Evolutionary conservation across 2,113 vertebrate species (phyloP), one percentile per base, ranked within the genome.

Genomic region (Gadus chalcogrammus): DNA sequence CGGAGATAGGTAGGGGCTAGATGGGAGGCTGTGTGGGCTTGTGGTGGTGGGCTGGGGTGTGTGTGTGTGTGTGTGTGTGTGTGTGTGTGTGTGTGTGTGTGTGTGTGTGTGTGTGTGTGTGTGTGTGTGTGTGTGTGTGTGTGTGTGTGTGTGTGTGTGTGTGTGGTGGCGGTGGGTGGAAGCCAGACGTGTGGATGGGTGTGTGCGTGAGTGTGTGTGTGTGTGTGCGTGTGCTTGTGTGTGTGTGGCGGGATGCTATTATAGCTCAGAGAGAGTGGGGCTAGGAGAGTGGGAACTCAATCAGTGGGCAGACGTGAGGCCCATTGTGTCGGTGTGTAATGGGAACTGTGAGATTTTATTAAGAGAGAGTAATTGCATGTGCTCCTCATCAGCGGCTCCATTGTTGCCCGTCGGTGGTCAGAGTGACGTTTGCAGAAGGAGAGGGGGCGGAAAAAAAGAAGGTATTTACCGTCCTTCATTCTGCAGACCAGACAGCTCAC

Each of bases 281-380:
- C 42, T 48, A 48, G 69, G 75, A 77, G 74, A 90, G 83, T 78
- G 82, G 82, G 90, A 89, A 92, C 91, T 92, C 91, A 92, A 92
- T 92, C 91, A 92, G 81, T 69, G 73, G 78, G 78, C 79, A 80
- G 84, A 82, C 86, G 76, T 81, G 83, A 78, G 79, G 85, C 80
- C 90, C 82, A 91, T 92, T 92, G 91, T 92, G 82, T 84, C 15
- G 42, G 52, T 69, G 76, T 85, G 90, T 92, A 91, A 91, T 92
- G 88, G 91, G 89, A 92, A 92, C 89, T 89, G 85, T 88, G 89
- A 92, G 90, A 91, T 92, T 92, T 92, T 92, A 92, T 91, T 92
- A 92, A 91, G 88, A 90, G 89, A 90, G 87, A 89, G 90, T 90
- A 90, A 92, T 92, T 90, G 90, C 89, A 85, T 91, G 89, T 82